These are phyloP conservation scores for Eupsittula cactorum DNA, from an alignment of 2,113 vertebrate genomes.

Conservation along the genomic window DNA sequence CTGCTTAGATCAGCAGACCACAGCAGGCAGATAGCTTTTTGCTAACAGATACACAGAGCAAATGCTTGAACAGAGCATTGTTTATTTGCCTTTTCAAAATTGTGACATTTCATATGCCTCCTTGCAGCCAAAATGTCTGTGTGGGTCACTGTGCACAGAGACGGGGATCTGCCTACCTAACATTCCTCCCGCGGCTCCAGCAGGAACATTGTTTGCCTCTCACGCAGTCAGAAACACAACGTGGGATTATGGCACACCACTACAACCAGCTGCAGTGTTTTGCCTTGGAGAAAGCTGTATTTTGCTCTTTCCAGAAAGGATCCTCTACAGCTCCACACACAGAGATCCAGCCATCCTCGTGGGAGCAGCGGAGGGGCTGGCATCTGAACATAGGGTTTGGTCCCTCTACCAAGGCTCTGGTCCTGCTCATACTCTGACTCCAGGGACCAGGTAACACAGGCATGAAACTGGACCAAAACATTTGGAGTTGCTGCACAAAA, in stretches of 20 bases:
- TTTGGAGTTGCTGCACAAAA: not conserved
- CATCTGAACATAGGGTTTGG: not conserved
- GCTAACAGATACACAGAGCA: constrained; percentile 32
- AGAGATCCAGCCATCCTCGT: not conserved
- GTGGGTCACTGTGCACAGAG: not conserved
- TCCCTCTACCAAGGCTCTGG: not conserved
- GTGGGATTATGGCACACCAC: not conserved
- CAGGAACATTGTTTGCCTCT: accelerated
- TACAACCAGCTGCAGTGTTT: not conserved
- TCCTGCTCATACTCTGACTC: not conserved
- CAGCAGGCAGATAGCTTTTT: constrained; percentile 14
- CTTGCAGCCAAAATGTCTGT: constrained; percentile 1
- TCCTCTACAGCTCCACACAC: not conserved
- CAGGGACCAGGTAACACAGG: not conserved
- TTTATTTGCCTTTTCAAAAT: constrained; percentile 56
- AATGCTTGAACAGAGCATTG: constrained; percentile 26
- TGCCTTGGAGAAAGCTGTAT: not conserved
- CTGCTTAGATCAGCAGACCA: constrained; percentile 36
- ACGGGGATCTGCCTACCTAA: constrained; percentile 17
- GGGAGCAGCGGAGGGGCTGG: accelerated
- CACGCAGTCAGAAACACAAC: accelerated
- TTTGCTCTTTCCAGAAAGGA: not conserved
- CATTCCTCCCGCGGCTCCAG: accelerated
- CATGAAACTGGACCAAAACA: not conserved
- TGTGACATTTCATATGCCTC: constrained; percentile 53